Evolutionary conservation across 2,797 vertebrate species (phyloP), one percentile per base, ranked within the genome.

Genomic region (Cephalopachus bancanus): DNA sequence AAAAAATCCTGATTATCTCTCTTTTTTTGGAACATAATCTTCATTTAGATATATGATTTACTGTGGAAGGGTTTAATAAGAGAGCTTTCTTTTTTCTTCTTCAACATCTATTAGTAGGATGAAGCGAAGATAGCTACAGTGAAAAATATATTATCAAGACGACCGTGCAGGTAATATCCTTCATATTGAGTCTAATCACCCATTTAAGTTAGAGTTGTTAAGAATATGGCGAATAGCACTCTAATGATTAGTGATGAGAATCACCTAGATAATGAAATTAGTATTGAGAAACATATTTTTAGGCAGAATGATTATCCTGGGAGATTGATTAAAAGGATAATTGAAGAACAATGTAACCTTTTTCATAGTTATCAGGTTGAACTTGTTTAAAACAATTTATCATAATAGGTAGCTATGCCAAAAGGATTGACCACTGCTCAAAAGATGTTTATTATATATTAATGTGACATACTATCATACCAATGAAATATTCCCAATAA

Each of bases 271-370:
- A 99, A 99, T 99, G 98, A 98, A 99, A 98, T 96, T 97, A 98
- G 97, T 98, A 99, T 98, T 97, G 98, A 99, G 98, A 98, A 99
- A 99, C 98, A 98, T 98, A 98, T 98, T 99, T 99, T 99, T 98
- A 97, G 97, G 98, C 98, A 98, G 98, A 98, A 98, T 99, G 98
- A 99, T 99, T 98, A 99, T 98, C 98, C 79, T 95, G 96, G 91
- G 98, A 99, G 98, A 99, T 99, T 98, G 98, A 99, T 98, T 98
- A 98, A 98, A 98, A 98, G 97, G 98, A 98, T 98, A 98, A 99
- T 98, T 98, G 98, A 98, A 98, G 98, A 98, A 98, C 98, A 98
- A 98, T 97, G 98, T 98, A 98, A 99, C 98, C 98, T 99, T 98
- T 98, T 98, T 97, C 76, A 28, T 98, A 98, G 98, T 98, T 98